Conservation (phyloP, 1,140 invertebrate species). For the Chrysopa pallens region DNA sequence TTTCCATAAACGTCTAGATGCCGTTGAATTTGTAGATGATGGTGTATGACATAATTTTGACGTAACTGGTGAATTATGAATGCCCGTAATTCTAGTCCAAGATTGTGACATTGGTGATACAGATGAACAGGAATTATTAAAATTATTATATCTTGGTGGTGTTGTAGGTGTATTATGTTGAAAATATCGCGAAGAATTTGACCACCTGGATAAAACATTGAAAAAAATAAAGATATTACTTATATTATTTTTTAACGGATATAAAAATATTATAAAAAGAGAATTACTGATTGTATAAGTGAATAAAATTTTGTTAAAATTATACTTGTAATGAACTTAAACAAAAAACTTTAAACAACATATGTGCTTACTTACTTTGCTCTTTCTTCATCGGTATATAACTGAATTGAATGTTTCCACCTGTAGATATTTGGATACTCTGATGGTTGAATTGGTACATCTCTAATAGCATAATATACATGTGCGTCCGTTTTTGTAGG, state of each 20-base stretch:
- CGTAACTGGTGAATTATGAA: neutral
- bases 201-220: slow-evolving; percentile 13
- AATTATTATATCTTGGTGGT: slow-evolving; percentile 2
- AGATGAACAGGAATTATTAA: neutral
- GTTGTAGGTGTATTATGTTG: slow-evolving; percentile 3
- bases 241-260: too few species aligned
- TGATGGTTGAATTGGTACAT: slow-evolving; percentile 25
- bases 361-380: slow-evolving; percentile 33
- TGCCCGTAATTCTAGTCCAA: neutral
- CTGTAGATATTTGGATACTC: slow-evolving; percentile 45
- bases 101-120: neutral
- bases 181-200: slow-evolving; percentile 7
- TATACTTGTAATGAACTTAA: too few species aligned
- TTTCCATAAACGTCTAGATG: too few species aligned
- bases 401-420: slow-evolving; percentile 40
- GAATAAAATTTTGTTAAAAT: too few species aligned
- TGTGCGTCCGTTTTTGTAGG: slow-evolving; percentile 50
- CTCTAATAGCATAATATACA: slow-evolving; percentile 42
- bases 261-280: too few species aligned
- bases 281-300: too few species aligned
- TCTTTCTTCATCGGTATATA: slow-evolving; percentile 30
- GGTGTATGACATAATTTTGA: too few species aligned
- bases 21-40: too few species aligned
- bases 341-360: too few species aligned
- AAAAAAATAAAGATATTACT: slow-evolving; percentile 1